Conservation (phyloP, 1,140 invertebrate species). For the Charaxes varanes region DNA sequence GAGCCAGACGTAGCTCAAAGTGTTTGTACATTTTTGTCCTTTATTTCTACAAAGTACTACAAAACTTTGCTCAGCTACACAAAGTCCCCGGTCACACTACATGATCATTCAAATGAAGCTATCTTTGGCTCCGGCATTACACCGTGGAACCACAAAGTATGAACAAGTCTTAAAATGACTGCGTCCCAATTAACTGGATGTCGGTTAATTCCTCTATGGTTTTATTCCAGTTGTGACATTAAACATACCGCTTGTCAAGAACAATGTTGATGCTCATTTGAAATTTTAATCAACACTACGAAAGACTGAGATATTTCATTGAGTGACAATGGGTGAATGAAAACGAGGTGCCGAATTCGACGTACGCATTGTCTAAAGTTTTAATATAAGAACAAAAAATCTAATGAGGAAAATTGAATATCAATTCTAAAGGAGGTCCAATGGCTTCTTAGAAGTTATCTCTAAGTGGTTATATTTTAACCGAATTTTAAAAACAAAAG, state of each 20-base stretch:
- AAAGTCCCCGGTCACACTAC: too few species aligned
- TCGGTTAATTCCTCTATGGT: conserved; percentile 15
- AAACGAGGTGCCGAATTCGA: conserved; percentile 16
- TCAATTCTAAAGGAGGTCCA: conserved; percentile 16
- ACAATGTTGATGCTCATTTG: conserved; percentile 32
- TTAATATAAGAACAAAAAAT: conserved; percentile 29
- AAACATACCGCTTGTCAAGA: conserved; percentile 29
- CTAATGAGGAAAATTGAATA: conserved; percentile 32
- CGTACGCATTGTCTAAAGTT: conserved; percentile 25
- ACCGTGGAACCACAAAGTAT: conserved; percentile 6
- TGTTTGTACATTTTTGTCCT: too few species aligned
- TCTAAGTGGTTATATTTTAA: too few species aligned
- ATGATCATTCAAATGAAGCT: too few species aligned
- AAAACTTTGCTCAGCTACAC: too few species aligned
- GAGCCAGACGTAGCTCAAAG: too few species aligned
- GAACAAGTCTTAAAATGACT: conserved; percentile 25
- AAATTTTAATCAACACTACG: conserved; percentile 27
- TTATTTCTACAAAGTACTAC: too few species aligned
- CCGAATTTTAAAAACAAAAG: too few species aligned
- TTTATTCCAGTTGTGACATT: conserved; percentile 21
- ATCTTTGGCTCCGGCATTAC: too few species aligned
- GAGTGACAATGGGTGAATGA: conserved; percentile 28
- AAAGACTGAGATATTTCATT: conserved; percentile 18
- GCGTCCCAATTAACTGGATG: conserved; percentile 26
- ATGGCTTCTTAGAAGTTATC: background rate